Conservation (phyloP, 2,113 vertebrate species). For the Leiothrix lutea region DNA sequence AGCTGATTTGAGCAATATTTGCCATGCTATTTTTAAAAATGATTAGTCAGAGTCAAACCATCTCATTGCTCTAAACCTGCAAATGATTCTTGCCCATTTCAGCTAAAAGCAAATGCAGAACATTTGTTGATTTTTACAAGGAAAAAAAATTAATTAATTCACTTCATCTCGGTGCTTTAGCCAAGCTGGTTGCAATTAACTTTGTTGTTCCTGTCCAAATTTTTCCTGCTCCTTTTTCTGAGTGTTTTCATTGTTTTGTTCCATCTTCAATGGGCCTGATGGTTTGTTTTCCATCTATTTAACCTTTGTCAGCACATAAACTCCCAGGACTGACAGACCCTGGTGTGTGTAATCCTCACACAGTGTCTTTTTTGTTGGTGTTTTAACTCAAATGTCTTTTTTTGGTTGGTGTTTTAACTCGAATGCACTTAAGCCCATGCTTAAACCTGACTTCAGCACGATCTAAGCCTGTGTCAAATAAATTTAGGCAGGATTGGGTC, state of each 20-base stretch:
- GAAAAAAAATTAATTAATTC: neutral
- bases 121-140: neutral
- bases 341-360: neutral
- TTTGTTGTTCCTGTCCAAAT: neutral
- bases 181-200: neutral
- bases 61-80: neutral
- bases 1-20: neutral
- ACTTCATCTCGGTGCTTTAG: neutral
- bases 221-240: neutral
- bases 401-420: neutral
- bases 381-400: neutral
- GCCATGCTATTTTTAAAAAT: neutral
- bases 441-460: neutral
- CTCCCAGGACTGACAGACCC: neutral
- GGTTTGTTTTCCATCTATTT: neutral
- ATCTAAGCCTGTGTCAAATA: neutral
- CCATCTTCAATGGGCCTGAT: neutral
- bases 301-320: neutral
- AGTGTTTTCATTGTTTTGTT: neutral
- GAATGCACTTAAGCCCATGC: fast-evolving
- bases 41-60: neutral
- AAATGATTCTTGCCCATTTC: neutral
- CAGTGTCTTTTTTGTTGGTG: neutral
- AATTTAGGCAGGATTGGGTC: neutral
- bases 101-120: neutral